Conservation (phyloP, 1,140 invertebrate genomes). For the Rhizoglyphus robini region DNA sequence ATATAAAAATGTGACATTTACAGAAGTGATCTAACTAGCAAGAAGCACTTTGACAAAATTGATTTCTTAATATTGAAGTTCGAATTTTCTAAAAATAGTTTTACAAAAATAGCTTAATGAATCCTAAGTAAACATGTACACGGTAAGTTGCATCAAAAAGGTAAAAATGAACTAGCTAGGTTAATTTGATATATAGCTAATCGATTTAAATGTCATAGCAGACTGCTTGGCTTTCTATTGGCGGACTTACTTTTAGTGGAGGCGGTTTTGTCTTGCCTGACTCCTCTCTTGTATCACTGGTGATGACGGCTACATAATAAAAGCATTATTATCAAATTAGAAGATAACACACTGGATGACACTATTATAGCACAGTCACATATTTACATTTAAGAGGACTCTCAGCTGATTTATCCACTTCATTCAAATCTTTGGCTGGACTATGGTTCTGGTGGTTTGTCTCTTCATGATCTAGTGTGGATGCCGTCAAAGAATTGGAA, state of each 20-base stretch:
- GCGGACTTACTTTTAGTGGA: constrained; percentile 5
- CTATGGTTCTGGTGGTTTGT: not conserved
- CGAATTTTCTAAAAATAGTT: too few species aligned
- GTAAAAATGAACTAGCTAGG: too few species aligned
- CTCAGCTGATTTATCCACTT: not conserved
- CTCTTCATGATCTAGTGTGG: too few species aligned
- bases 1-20: not conserved
- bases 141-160: too few species aligned
- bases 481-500: too few species aligned
- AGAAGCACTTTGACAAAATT: not conserved
- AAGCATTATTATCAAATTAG: too few species aligned
- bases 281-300: not conserved
- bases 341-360: not conserved
- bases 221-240: too few species aligned
- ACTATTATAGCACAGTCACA: not conserved
- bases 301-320: not conserved
- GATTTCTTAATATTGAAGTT: too few species aligned
- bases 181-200: too few species aligned
- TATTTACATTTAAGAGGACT: constrained; percentile 8
- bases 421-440: not conserved
- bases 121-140: too few species aligned
- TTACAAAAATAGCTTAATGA: too few species aligned
- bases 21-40: not conserved
- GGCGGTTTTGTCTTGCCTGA: constrained; percentile 2
- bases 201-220: too few species aligned